Conservation (phyloP, 2,113 vertebrate species). For the Prolemur simus region DNA sequence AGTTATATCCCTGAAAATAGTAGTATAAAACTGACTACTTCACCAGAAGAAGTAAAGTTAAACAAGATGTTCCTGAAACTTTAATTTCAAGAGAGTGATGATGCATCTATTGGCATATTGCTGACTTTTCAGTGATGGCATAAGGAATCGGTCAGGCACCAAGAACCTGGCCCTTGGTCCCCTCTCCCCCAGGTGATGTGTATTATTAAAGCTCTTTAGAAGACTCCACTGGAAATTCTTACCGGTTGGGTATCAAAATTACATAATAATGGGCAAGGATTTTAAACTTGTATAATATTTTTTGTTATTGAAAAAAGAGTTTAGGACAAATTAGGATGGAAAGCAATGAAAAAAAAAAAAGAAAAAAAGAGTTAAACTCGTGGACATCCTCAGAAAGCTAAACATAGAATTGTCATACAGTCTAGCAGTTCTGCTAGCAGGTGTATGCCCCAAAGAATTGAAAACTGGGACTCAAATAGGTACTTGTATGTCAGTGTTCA, state of each 20-base stretch:
- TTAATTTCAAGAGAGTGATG: not conserved
- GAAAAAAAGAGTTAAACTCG: not conserved
- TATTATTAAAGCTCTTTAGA: not conserved
- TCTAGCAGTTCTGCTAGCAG: not conserved
- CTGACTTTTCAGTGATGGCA: not conserved
- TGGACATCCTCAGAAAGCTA: not conserved
- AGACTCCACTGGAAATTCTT: not conserved
- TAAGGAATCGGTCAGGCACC: not conserved
- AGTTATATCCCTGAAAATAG: slow-evolving; percentile 11
- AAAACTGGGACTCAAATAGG: not conserved
- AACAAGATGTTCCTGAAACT: not conserved
- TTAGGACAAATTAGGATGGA: no score
- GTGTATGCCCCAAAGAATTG: no score
- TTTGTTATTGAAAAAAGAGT: not conserved
- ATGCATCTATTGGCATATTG: not conserved
- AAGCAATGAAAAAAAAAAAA: no score
- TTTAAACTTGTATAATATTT: not conserved
- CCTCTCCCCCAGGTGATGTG: not conserved
- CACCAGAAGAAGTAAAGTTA: not conserved
- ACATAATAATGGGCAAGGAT: not conserved
- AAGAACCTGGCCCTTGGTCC: no score
- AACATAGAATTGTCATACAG: not conserved
- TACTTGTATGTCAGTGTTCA: not conserved
- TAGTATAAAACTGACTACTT: not conserved
- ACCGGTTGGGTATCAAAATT: not conserved